Conservation (phyloP, 2,888 invertebrate species). For the Taenaris catops region DNA sequence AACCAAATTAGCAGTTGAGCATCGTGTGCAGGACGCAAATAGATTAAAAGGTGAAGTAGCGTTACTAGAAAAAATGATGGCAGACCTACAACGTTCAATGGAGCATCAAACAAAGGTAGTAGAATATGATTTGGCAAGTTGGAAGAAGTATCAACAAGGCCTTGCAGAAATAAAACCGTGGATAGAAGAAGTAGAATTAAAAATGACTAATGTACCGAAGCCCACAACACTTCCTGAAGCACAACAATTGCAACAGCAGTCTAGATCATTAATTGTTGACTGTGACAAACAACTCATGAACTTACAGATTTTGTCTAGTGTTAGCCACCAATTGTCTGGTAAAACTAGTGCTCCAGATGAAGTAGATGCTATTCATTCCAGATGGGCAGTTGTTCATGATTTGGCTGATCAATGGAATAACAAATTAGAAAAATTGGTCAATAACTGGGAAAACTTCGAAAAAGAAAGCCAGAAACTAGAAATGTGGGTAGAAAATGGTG, state of each 20-base stretch:
- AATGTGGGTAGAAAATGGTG: conserved; percentile 86
- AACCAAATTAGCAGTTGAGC: conserved; percentile 83
- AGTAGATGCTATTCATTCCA: conserved; percentile 89
- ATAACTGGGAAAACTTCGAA: conserved; percentile 91
- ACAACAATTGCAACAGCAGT: conserved; percentile 85
- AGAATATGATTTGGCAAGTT: conserved; percentile 88
- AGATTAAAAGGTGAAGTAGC: conserved; percentile 87
- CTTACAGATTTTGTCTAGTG: conserved; percentile 85
- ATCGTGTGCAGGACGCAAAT: conserved; percentile 85
- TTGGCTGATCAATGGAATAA: conserved; percentile 88
- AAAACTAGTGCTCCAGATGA: conserved; percentile 90
- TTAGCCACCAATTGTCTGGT: conserved; percentile 87
- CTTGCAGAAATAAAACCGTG: conserved; percentile 91
- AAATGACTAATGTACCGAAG: conserved; percentile 86
- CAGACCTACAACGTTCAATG: conserved; percentile 86
- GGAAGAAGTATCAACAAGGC: conserved; percentile 91
- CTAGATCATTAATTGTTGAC: conserved; percentile 86
- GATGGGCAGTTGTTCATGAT: conserved; percentile 92
- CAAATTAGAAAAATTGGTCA: conserved; percentile 88
- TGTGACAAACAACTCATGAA: conserved; percentile 88
- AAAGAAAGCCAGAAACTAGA: conserved; percentile 87
- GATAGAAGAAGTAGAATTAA: conserved; percentile 93
- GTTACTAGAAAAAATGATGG: conserved; percentile 86
- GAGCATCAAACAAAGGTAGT: conserved; percentile 88
- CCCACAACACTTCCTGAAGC: conserved; percentile 91